phyloP scores from a whole-genome alignment of 1,140 invertebrate genomes.

The Pantala flavescens region DNA sequence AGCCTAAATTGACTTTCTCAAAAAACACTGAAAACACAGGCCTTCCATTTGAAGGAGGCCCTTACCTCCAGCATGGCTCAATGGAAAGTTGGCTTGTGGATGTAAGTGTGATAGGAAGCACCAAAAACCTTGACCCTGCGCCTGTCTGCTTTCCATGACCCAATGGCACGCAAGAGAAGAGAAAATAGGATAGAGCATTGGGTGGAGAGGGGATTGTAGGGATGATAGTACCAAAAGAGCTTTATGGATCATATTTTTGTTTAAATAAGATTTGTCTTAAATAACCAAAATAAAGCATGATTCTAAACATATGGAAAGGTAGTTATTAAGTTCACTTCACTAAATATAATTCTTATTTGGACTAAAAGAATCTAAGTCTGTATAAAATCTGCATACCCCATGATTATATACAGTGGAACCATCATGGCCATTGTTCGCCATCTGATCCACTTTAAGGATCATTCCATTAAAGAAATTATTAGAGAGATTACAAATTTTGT shows the following conservation, averaged over 20 bases:
- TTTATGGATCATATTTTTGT: neutral
- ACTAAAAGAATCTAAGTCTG: too few species aligned
- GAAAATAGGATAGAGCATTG: neutral
- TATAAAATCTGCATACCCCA: too few species aligned
- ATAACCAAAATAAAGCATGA: too few species aligned
- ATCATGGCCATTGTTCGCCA: too few species aligned
- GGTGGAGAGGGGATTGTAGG: neutral
- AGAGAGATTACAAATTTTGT: too few species aligned
- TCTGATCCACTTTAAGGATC: too few species aligned
- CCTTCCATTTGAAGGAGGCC: conserved; percentile 16
- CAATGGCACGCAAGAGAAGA: conserved; percentile 16
- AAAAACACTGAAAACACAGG: conserved; percentile 11
- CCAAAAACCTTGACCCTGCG: conserved; percentile 37
- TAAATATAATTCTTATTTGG: too few species aligned
- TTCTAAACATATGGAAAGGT: too few species aligned
- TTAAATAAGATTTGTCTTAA: too few species aligned
- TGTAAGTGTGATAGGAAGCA: conserved; percentile 36
- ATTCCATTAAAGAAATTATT: too few species aligned
- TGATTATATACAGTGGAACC: too few species aligned
- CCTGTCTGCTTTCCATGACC: conserved; percentile 30
- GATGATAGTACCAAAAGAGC: neutral
- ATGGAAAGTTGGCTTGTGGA: conserved; percentile 20
- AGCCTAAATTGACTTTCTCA: neutral
- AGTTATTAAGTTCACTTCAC: too few species aligned
- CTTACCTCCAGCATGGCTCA: conserved; percentile 14